phyloP scores from a whole-genome alignment of 2,888 invertebrate species.

The Psococerastis gibbosa region DNA sequence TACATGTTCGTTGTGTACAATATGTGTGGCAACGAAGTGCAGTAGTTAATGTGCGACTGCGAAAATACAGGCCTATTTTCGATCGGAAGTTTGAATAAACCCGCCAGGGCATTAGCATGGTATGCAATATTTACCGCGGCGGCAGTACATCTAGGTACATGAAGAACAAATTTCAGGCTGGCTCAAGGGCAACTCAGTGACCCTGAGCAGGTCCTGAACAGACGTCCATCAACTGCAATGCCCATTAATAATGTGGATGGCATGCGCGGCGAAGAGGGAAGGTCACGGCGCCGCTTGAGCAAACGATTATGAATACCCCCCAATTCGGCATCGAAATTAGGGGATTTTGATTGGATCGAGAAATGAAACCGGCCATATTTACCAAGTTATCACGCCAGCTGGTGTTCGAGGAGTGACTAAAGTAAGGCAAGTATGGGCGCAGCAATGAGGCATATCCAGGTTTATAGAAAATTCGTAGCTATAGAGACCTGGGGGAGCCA shows the following conservation, averaged over 20 bases:
- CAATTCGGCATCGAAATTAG: neutral
- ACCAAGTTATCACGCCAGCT: neutral
- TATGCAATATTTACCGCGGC: no score
- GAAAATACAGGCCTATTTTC: no score
- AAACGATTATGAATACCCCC: neutral
- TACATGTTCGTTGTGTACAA: no score
- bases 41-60: no score
- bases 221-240: neutral
- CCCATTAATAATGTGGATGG: neutral
- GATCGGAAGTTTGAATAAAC: no score
- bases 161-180: neutral
- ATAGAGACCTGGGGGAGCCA: no score
- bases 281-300: neutral
- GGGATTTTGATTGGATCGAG: neutral
- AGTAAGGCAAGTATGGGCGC: neutral
- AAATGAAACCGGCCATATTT: neutral
- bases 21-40: no score
- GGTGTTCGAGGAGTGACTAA: neutral
- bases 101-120: no score
- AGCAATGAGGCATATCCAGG: no score
- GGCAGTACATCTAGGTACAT: no score
- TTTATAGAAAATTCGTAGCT: no score
- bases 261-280: neutral
- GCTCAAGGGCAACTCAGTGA: neutral
- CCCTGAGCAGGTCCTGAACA: neutral